Conservation (phyloP, 2,797 vertebrate genomes). For the Typhlichthys subterraneus region DNA sequence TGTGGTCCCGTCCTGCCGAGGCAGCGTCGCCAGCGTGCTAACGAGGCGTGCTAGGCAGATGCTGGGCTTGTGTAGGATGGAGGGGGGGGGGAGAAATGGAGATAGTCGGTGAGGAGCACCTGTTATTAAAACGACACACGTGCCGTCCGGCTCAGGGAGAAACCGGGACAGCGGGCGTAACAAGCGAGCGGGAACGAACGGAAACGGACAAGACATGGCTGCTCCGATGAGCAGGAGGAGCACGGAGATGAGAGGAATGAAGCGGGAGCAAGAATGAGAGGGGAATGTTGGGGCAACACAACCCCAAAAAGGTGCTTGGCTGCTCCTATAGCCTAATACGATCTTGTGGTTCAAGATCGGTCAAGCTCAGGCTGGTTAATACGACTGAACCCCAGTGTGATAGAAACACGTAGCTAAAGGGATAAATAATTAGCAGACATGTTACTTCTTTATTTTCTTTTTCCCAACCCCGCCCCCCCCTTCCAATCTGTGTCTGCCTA, state of each 20-base stretch:
- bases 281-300: constrained; percentile 26
- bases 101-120: constrained; percentile 14
- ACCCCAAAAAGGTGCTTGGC: constrained; percentile 29
- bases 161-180: background rate
- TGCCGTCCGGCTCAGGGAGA: constrained; percentile 27
- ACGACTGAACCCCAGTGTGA: background rate
- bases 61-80: constrained; percentile 21
- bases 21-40: constrained; percentile 12
- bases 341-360: too few species aligned
- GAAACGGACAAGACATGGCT: constrained; percentile 60
- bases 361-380: constrained; percentile 9
- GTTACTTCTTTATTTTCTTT: background rate
- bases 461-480: too few species aligned
- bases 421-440: constrained; percentile 18
- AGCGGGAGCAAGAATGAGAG: constrained; percentile 18
- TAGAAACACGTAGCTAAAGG: background rate
- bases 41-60: constrained; percentile 36
- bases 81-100: constrained; percentile 7
- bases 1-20: constrained; percentile 26
- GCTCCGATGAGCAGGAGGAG: constrained; percentile 59
- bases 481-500: too few species aligned
- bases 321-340: constrained; percentile 3
- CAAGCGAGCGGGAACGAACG: constrained; percentile 17
- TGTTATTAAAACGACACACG: constrained; percentile 37
- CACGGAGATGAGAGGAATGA: constrained; percentile 33